phyloP scores from a whole-genome alignment of 1,140 invertebrate species.

The Andricus grossulariae region DNA sequence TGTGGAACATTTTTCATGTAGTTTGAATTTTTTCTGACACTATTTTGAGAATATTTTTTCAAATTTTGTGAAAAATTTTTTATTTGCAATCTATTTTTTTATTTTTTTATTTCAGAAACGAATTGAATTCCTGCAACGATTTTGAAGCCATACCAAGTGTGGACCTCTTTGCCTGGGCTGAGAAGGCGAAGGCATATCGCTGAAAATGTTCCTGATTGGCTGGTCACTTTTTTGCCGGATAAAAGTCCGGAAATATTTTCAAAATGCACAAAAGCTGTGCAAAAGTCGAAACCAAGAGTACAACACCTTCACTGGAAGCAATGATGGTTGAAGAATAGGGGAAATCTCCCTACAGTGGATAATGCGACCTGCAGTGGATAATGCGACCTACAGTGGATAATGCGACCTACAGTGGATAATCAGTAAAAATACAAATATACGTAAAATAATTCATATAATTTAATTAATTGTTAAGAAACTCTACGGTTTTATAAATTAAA shows the following conservation, averaged over 20 bases:
- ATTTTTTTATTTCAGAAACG: slow-evolving; percentile 61
- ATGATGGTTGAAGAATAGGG: slow-evolving; percentile 39
- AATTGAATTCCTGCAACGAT: slow-evolving; percentile 63
- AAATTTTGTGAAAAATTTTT: too few species aligned
- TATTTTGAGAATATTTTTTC: too few species aligned
- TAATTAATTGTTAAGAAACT: too few species aligned
- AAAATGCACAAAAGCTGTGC: slow-evolving; percentile 13
- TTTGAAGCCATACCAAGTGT: slow-evolving; percentile 70
- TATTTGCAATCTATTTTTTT: neutral
- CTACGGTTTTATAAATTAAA: too few species aligned
- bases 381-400: too few species aligned
- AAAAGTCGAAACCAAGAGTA: slow-evolving; percentile 25
- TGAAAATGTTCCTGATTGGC: slow-evolving; percentile 66
- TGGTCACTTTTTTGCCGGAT: slow-evolving; percentile 65
- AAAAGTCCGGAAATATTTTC: slow-evolving; percentile 6
- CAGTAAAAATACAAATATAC: too few species aligned
- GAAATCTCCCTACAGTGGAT: too few species aligned
- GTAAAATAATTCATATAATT: too few species aligned
- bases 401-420: too few species aligned
- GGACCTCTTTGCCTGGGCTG: slow-evolving; percentile 71
- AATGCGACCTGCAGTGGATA: too few species aligned
- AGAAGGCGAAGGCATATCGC: slow-evolving; percentile 72
- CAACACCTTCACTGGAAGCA: neutral
- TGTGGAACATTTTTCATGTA: too few species aligned
- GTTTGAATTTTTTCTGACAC: too few species aligned